Conservation (phyloP, 53 echinoderm and acorn worm species). For the Crossaster papposus region DNA sequence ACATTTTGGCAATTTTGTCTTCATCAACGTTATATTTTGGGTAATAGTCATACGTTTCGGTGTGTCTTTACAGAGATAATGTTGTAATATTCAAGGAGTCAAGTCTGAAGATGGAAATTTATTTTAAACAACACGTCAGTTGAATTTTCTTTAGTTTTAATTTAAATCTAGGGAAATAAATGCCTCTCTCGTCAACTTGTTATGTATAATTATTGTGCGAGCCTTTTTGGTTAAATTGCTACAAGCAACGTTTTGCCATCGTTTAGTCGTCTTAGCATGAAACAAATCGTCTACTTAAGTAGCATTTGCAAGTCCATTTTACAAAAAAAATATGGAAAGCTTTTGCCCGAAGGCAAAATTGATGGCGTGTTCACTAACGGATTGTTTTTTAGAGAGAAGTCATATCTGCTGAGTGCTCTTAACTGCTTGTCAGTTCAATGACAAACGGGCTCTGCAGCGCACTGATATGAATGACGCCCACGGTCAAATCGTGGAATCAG, state of each 20-base stretch:
- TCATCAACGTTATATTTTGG: no score
- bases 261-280: constrained; percentile 17
- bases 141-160: neutral
- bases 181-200: neutral
- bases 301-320: constrained; percentile 38
- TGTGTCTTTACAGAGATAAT: no score
- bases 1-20: no score
- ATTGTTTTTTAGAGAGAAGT: constrained; percentile 47
- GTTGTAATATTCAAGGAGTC: no score
- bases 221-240: constrained; percentile 26
- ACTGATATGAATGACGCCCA: constrained; percentile 34
- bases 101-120: no score
- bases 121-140: no score
- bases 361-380: constrained; percentile 33
- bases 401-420: constrained; percentile 45
- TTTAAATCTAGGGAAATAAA: neutral
- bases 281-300: constrained; percentile 57
- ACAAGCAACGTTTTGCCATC: constrained; percentile 18
- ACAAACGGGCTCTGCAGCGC: constrained; percentile 27
- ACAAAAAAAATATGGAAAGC: constrained; percentile 1
- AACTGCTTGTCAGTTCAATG: constrained; percentile 48
- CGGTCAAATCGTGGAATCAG: constrained; percentile 48
- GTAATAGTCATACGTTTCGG: no score
- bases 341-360: constrained; percentile 23
- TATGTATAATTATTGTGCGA: neutral